Evolutionary conservation across 1,140 invertebrate species (phyloP).

Genomic region (Calycopis cecrops): DNA sequence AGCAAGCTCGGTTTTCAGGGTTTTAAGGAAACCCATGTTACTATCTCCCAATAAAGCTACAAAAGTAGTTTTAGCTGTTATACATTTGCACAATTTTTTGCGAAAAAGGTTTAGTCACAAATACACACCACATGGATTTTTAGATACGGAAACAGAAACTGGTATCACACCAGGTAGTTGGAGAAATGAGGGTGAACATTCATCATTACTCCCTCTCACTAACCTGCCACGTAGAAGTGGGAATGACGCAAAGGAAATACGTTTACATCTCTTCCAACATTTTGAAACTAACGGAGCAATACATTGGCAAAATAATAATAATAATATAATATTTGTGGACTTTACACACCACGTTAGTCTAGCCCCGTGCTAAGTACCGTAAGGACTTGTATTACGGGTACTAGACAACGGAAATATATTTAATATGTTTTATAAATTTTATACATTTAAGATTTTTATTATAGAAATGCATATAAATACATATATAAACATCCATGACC

Average conservation of each 20-base stretch:
- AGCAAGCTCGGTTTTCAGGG: not conserved
- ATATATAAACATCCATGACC: too few relatives aligned
- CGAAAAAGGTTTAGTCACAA: not conserved
- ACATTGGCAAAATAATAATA: conserved; percentile 11
- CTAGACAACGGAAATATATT: too few relatives aligned
- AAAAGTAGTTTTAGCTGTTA: conserved; percentile 1
- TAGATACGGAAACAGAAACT: not conserved
- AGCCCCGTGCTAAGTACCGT: too few relatives aligned
- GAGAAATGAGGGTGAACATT: not conserved
- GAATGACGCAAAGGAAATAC: not conserved
- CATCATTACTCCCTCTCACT: not conserved
- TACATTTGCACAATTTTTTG: conserved; percentile 4
- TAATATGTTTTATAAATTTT: too few relatives aligned
- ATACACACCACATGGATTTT: not conserved
- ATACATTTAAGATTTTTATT: too few relatives aligned
- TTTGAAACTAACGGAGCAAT: conserved; percentile 5
- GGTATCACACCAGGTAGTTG: not conserved
- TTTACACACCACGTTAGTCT: too few relatives aligned
- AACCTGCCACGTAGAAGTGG: not conserved
- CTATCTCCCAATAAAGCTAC: conserved; percentile 2
- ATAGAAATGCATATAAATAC: too few relatives aligned
- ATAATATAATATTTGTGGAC: too few relatives aligned
- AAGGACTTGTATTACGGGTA: too few relatives aligned
- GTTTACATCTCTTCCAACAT: not conserved
- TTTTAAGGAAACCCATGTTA: conserved; percentile 7